phyloP scores from a whole-genome alignment of 2,888 invertebrate genomes.

The Drosophila mettleri region DNA sequence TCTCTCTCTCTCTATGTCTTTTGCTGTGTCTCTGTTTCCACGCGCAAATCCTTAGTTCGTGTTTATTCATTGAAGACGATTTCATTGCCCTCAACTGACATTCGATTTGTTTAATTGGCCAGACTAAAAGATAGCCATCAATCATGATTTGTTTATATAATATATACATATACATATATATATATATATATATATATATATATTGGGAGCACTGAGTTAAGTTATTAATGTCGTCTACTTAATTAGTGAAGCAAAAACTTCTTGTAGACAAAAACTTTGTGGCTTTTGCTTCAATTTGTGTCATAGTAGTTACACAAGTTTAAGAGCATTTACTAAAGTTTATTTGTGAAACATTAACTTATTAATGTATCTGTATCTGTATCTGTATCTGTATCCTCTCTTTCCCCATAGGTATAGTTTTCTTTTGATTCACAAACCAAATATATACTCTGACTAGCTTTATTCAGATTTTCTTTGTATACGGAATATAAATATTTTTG shows the following conservation, averaged over 20 bases:
- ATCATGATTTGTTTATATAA: slow-evolving; percentile 55
- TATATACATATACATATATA: neutral
- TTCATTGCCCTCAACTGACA: slow-evolving; percentile 56
- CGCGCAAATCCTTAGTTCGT: slow-evolving; percentile 15
- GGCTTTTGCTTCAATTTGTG: neutral
- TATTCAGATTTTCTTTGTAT: neutral
- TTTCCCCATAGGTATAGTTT: too few species aligned
- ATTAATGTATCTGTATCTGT: too few species aligned
- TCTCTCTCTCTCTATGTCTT: neutral
- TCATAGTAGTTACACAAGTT: slow-evolving; percentile 7
- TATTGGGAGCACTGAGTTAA: slow-evolving; percentile 1
- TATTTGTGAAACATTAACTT: neutral
- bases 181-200: neutral
- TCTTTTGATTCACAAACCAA: too few species aligned
- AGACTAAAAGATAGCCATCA: slow-evolving; percentile 73
- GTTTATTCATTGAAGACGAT: slow-evolving; percentile 28
- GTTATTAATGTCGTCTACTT: slow-evolving; percentile 37
- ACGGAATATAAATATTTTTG: neutral
- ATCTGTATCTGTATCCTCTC: too few species aligned
- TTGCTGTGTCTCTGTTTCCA: neutral
- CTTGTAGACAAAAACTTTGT: slow-evolving; percentile 18
- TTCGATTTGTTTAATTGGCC: slow-evolving; percentile 73
- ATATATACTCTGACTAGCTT: too few species aligned
- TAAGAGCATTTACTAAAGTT: slow-evolving; percentile 1
- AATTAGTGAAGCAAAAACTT: slow-evolving; percentile 55